phyloP scores from a whole-genome alignment of 2,113 vertebrate species.

The Chrysemys picta region DNA sequence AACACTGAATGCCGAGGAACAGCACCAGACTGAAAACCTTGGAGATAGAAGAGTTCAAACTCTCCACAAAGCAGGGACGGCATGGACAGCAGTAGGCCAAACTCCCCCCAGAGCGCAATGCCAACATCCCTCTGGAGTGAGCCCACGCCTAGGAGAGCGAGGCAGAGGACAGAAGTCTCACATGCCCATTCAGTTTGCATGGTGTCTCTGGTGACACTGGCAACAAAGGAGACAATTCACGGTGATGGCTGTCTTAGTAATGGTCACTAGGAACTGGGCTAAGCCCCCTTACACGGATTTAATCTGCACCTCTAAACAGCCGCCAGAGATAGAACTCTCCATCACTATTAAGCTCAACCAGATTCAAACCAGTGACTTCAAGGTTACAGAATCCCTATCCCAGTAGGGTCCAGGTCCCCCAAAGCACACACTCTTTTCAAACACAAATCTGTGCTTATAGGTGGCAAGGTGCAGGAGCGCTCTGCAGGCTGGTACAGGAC shows the following conservation, averaged over 20 bases:
- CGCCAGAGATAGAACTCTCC: slow-evolving; percentile 17
- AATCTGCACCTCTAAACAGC: neutral
- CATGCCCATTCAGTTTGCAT: neutral
- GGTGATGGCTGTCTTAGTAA: neutral
- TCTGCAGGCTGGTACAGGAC: neutral
- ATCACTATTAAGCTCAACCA: neutral
- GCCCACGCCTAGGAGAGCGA: neutral
- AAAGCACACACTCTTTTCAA: slow-evolving; percentile 26
- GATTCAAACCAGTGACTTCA: slow-evolving; percentile 1
- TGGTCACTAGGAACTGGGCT: neutral
- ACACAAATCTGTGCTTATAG: neutral
- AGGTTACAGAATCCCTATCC: slow-evolving; percentile 6
- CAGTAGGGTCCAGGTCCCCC: slow-evolving; percentile 12
- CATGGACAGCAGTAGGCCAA: neutral
- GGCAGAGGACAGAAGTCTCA: neutral
- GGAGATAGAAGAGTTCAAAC: too few relatives aligned
- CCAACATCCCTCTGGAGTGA: rapidly evolving
- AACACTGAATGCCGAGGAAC: neutral
- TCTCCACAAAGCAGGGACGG: neutral
- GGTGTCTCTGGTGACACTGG: neutral
- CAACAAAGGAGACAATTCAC: neutral
- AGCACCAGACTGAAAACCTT: neutral
- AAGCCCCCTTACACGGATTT: neutral
- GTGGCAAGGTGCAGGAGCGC: neutral
- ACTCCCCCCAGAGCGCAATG: rapidly evolving